Percentiles rank a stretch among this genome's conserved stretches.
phyloP scores from a whole-genome alignment of 2,797 vertebrate genomes.

The Enteromius treurensis region DNA sequence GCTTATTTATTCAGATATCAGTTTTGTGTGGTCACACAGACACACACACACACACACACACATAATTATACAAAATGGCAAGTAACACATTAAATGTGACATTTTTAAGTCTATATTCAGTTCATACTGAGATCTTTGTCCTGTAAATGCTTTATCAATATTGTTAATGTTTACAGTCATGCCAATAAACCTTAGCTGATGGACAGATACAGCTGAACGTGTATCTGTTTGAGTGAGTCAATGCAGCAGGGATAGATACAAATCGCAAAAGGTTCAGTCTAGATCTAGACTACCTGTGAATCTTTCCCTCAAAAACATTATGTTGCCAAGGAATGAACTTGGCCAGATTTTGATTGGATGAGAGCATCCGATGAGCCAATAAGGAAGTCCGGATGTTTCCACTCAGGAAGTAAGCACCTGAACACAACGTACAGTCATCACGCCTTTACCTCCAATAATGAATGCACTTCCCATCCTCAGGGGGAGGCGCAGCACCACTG shows the following conservation, averaged over 20 bases:
- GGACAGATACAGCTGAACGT: neutral
- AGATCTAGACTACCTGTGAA: neutral
- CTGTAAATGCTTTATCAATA: neutral
- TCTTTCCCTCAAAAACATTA: neutral
- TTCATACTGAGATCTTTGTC: neutral
- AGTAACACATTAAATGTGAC: neutral
- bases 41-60: neutral
- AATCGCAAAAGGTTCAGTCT: neutral
- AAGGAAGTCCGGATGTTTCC: neutral
- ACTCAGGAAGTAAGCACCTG: conserved; percentile 18
- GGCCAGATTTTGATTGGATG: conserved; percentile 4
- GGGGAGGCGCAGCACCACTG: neutral
- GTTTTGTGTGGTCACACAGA: neutral
- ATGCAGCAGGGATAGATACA: neutral
- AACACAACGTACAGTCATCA: neutral
- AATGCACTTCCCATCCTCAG: conserved; percentile 19
- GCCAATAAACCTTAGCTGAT: neutral
- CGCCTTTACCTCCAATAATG: neutral
- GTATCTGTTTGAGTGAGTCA: neutral
- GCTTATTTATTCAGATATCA: neutral
- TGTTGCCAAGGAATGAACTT: neutral
- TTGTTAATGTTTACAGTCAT: neutral
- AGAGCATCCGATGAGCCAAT: neutral
- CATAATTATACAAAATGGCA: neutral
- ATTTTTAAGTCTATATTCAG: neutral